These are phyloP conservation scores for Drosophila kikkawai DNA, from an alignment of 1,140 invertebrate species.

Conservation along the genomic window DNA sequence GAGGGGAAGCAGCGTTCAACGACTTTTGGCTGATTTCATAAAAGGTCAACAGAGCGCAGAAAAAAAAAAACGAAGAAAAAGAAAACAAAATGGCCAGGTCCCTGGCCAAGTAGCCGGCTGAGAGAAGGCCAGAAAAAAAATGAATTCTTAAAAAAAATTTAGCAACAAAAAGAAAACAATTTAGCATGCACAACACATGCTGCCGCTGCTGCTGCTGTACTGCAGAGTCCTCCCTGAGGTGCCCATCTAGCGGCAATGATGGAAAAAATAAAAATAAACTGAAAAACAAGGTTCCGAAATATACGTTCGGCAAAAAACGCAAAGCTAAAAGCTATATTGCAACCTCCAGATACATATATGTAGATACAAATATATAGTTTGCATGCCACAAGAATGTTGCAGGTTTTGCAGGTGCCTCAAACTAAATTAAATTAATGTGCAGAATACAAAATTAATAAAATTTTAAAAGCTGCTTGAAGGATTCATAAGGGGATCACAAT, in stretches of 20 bases:
- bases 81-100: slow-evolving; percentile 46
- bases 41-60: slow-evolving; percentile 69
- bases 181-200: slow-evolving; percentile 74
- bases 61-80: slow-evolving; percentile 1
- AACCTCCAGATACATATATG: slow-evolving; percentile 5
- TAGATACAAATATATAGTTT: background rate
- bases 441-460: background rate
- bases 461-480: background rate
- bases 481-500: no score
- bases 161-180: slow-evolving; percentile 50
- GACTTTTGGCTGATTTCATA: slow-evolving; percentile 79
- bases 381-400: slow-evolving; percentile 69
- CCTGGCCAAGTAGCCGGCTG: slow-evolving; percentile 55
- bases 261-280: slow-evolving; percentile 19
- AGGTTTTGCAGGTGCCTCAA: slow-evolving; percentile 49
- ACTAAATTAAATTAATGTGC: slow-evolving; percentile 9
- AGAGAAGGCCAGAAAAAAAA: slow-evolving; percentile 14
- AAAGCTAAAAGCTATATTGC: slow-evolving; percentile 38
- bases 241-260: slow-evolving; percentile 16
- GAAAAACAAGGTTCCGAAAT: slow-evolving; percentile 4
- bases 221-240: slow-evolving; percentile 30
- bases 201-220: slow-evolving; percentile 61
- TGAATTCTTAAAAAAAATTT: slow-evolving; percentile 38
- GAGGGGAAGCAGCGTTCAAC: slow-evolving; percentile 61
- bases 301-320: slow-evolving; percentile 34